A percentile compares a stretch with the other conserved stretches of the same genome.
Evolutionary conservation across 2,888 invertebrate genomes (phyloP).

Genomic region (Stegophylla sp.): DNA sequence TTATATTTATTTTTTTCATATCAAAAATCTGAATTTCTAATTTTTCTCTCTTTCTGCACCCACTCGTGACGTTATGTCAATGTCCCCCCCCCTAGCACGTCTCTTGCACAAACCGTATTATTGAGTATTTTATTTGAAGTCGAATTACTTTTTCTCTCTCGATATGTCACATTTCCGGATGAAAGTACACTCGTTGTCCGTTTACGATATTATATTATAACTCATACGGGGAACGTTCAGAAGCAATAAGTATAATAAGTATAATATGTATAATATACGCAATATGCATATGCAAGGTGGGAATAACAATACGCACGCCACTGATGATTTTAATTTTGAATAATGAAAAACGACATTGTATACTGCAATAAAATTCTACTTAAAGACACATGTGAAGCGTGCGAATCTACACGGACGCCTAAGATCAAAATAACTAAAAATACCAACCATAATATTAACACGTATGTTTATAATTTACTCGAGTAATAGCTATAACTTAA

Average conservation of each 20-base stretch:
- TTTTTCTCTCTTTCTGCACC: conserved; percentile 58
- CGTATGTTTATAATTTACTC: too few species aligned
- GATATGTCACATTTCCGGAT: not conserved
- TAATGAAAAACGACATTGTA: not conserved
- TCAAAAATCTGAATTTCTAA: conserved; percentile 62
- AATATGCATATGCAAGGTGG: too few species aligned
- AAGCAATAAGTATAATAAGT: not conserved
- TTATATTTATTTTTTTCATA: conserved; percentile 32
- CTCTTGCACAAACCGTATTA: not conserved
- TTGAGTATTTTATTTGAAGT: not conserved
- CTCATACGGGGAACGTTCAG: not conserved
- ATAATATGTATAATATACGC: not conserved
- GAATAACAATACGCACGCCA: too few species aligned
- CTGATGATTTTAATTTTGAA: not conserved
- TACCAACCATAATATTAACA: too few species aligned
- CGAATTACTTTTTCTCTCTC: not conserved
- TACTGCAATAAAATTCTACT: too few species aligned
- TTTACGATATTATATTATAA: too few species aligned
- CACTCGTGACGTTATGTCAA: not conserved
- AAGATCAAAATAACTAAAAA: too few species aligned
- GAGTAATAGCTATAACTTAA: too few species aligned
- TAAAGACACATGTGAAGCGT: not conserved
- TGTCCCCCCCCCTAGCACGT: not conserved
- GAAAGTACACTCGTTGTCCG: not conserved
- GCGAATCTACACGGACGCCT: not conserved